Conservation (phyloP, 2,797 vertebrate species). For the Pangasius djambal region DNA sequence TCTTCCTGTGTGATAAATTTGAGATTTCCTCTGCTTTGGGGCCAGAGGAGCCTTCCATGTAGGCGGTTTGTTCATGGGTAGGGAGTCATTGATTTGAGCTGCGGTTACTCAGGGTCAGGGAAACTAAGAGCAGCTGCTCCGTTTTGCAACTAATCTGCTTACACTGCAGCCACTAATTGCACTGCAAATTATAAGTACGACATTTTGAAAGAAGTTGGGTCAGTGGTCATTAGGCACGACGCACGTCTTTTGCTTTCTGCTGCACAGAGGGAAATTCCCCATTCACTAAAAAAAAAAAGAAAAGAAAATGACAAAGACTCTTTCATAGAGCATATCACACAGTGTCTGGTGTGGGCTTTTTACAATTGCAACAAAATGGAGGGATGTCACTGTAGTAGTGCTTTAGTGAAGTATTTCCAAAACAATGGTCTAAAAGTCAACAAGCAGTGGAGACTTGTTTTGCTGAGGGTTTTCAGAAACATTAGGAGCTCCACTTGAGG, state of each 20-base stretch:
- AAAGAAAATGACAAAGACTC: constrained; percentile 23
- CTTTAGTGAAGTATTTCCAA: constrained; percentile 32
- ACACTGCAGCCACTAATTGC: constrained; percentile 44
- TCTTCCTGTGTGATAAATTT: constrained; percentile 59
- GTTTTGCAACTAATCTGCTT: constrained; percentile 44
- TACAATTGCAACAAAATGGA: constrained; percentile 6
- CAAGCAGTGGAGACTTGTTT: constrained; percentile 45
- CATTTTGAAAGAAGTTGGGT: not conserved
- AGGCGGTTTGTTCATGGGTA: constrained; percentile 46
- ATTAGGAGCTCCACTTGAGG: constrained; percentile 39
- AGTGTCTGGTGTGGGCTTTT: constrained; percentile 32
- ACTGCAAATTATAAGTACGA: constrained; percentile 11
- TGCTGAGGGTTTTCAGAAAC: constrained; percentile 47
- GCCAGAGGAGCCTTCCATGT: constrained; percentile 42
- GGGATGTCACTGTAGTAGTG: constrained; percentile 13
- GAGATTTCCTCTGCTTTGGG: constrained; percentile 45
- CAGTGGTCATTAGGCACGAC: constrained; percentile 1
- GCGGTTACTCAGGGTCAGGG: constrained; percentile 39
- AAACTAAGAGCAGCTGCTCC: constrained; percentile 37
- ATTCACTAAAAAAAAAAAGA: not conserved
- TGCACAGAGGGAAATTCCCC: constrained; percentile 32
- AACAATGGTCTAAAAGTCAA: constrained; percentile 44
- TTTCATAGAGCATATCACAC: constrained; percentile 23
- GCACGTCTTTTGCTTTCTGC: constrained; percentile 12
- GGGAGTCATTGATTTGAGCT: constrained; percentile 53